A percentile compares a stretch with the other conserved stretches of the same genome.
phyloP scores from a whole-genome alignment of 2,888 invertebrate genomes.

The Dynastes hyllus region DNA sequence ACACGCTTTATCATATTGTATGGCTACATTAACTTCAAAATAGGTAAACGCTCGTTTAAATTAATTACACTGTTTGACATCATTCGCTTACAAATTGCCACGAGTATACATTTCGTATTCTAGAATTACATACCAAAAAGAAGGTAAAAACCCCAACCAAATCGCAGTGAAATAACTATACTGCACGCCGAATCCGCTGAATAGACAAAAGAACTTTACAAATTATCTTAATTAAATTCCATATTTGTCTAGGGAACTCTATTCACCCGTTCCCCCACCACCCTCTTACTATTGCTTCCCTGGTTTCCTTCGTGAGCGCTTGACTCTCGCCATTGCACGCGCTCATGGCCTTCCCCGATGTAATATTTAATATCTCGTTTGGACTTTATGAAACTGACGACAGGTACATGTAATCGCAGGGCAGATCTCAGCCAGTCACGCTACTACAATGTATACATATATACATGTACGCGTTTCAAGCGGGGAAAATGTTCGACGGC shows the following conservation, averaged over 20 bases:
- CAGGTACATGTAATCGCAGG: conserved; percentile 23
- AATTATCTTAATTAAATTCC: conserved; percentile 12
- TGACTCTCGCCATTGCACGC: neutral
- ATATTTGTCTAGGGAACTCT: neutral
- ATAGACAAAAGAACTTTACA: neutral
- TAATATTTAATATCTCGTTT: conserved; percentile 42
- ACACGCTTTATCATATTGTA: too few species aligned
- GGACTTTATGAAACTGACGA: conserved; percentile 49
- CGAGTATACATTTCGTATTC: too few species aligned
- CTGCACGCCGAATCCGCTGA: neutral
- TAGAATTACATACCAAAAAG: neutral
- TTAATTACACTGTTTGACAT: too few species aligned
- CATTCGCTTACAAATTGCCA: too few species aligned
- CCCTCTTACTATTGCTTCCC: neutral
- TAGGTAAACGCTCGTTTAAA: too few species aligned
- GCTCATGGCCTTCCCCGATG: conserved; percentile 9
- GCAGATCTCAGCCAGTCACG: conserved; percentile 44
- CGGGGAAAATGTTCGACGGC: neutral
- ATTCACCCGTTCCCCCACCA: neutral
- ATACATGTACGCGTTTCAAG: conserved; percentile 11
- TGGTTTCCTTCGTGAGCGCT: neutral
- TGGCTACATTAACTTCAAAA: too few species aligned
- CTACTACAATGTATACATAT: conserved; percentile 17
- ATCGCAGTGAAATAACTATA: neutral
- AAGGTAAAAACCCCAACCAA: neutral